Conservation (phyloP, 1,140 invertebrate genomes). For the Drosophila teissieri region DNA sequence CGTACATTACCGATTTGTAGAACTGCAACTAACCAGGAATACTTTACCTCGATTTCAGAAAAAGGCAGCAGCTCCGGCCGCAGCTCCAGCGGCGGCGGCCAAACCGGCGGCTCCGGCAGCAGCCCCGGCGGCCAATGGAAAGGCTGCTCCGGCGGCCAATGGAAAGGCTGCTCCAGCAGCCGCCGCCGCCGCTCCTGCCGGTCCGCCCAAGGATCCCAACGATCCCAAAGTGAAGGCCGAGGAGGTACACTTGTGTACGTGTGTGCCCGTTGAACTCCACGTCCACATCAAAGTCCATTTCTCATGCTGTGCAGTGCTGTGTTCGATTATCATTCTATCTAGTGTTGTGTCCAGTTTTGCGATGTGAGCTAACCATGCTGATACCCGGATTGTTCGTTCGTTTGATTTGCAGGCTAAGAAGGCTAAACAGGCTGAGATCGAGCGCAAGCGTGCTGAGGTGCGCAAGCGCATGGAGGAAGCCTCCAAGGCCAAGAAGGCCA, state of each 20-base stretch:
- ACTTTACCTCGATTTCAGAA: slow-evolving; percentile 49
- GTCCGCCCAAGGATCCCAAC: slow-evolving; percentile 78
- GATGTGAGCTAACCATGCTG: slow-evolving; percentile 6
- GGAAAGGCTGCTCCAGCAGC: slow-evolving; percentile 62
- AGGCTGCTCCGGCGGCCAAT: slow-evolving; percentile 47
- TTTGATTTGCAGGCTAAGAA: slow-evolving; percentile 90
- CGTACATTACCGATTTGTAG: too few relatives aligned
- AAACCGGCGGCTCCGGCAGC: slow-evolving; percentile 44
- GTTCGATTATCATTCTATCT: neutral
- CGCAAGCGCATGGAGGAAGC: slow-evolving; percentile 97
- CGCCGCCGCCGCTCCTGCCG: slow-evolving; percentile 69
- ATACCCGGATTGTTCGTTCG: slow-evolving; percentile 15
- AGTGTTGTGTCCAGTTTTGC: slow-evolving; percentile 12
- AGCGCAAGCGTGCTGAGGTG: slow-evolving; percentile 97
- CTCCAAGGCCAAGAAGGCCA: slow-evolving; percentile 97
- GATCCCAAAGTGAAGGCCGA: slow-evolving; percentile 82
- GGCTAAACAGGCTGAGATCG: slow-evolving; percentile 96
- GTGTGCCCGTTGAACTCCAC: slow-evolving; percentile 52
- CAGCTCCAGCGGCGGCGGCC: slow-evolving; percentile 52
- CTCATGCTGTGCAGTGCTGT: slow-evolving; percentile 23
- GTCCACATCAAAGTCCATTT: slow-evolving; percentile 20
- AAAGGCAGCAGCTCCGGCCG: slow-evolving; percentile 58
- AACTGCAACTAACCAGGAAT: neutral
- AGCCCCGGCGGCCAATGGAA: slow-evolving; percentile 38
- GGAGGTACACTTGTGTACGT: slow-evolving; percentile 83